These are phyloP conservation scores for Ceriagrion tenellum DNA, from an alignment of 2,888 invertebrate genomes.

Conservation along the genomic window DNA sequence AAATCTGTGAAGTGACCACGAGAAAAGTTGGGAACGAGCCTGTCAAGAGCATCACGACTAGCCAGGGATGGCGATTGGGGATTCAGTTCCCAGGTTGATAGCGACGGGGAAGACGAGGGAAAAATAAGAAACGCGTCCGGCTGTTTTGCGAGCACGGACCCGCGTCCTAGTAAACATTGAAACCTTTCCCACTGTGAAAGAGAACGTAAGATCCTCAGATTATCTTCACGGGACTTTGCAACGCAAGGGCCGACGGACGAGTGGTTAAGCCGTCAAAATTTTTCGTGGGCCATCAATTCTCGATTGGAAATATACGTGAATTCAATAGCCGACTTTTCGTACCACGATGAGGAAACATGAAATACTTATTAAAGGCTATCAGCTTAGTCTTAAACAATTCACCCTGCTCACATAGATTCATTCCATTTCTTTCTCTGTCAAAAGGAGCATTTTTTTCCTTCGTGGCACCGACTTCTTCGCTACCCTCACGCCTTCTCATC, in stretches of 20 bases:
- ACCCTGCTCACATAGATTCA: too few species aligned
- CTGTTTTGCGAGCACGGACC: not conserved
- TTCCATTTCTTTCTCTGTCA: too few species aligned
- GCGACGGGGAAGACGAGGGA: not conserved
- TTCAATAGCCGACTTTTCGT: not conserved
- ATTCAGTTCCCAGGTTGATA: not conserved
- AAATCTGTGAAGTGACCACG: not conserved
- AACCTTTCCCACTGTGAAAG: not conserved
- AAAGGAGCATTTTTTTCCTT: too few species aligned
- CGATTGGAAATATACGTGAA: not conserved
- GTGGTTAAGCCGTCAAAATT: not conserved
- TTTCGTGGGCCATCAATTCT: constrained; percentile 1
- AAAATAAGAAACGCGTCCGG: not conserved
- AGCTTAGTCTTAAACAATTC: too few species aligned
- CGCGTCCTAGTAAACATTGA: not conserved
- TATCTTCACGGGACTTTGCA: not conserved
- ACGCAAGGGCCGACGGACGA: not conserved
- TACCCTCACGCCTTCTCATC: too few species aligned
- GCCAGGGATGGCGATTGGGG: not conserved
- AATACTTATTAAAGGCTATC: too few species aligned
- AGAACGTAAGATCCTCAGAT: not conserved
- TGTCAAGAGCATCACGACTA: not conserved
- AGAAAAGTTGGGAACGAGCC: not conserved
- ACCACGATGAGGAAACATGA: not conserved
- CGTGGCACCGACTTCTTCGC: too few species aligned